phyloP scores from a whole-genome alignment of 1,140 invertebrate genomes.

The Pseudomyrmex concolor region DNA sequence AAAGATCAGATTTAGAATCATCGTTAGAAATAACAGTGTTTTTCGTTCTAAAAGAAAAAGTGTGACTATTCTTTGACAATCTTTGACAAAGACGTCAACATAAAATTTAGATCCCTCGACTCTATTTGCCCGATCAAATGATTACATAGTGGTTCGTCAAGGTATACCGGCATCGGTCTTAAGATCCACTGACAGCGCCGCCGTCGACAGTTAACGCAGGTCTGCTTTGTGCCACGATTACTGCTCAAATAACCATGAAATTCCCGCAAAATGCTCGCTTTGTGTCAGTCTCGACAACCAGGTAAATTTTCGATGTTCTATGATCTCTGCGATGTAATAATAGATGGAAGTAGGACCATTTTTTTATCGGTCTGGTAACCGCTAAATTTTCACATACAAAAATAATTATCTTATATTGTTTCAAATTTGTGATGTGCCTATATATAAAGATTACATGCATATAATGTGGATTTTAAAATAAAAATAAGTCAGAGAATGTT shows the following conservation, averaged over 20 bases:
- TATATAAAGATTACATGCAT: conserved; percentile 9
- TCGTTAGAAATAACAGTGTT: conserved; percentile 73
- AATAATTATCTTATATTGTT: conserved; percentile 24
- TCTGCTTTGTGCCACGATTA: conserved; percentile 82
- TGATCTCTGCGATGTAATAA: neutral
- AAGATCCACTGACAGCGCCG: conserved; percentile 74
- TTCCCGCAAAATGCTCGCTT: conserved; percentile 79
- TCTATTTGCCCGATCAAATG: conserved; percentile 72
- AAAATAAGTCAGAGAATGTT: neutral
- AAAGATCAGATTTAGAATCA: conserved; percentile 65
- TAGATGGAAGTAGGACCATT: neutral
- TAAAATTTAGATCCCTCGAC: conserved; percentile 68
- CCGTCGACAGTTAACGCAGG: conserved; percentile 47
- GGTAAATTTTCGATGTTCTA: conserved; percentile 61
- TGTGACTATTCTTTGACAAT: conserved; percentile 28
- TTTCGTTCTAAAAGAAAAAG: conserved; percentile 10
- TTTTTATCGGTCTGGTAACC: neutral
- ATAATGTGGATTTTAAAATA: neutral
- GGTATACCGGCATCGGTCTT: conserved; percentile 42
- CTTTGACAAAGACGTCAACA: conserved; percentile 65
- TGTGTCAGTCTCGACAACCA: conserved; percentile 68
- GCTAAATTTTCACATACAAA: neutral
- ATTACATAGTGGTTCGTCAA: conserved; percentile 74
- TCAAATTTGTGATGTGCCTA: neutral
- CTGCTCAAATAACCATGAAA: conserved; percentile 82